These are phyloP conservation scores for Kryptopterus vitreolus DNA, from an alignment of 2,797 vertebrate genomes.

Conservation along the genomic window DNA sequence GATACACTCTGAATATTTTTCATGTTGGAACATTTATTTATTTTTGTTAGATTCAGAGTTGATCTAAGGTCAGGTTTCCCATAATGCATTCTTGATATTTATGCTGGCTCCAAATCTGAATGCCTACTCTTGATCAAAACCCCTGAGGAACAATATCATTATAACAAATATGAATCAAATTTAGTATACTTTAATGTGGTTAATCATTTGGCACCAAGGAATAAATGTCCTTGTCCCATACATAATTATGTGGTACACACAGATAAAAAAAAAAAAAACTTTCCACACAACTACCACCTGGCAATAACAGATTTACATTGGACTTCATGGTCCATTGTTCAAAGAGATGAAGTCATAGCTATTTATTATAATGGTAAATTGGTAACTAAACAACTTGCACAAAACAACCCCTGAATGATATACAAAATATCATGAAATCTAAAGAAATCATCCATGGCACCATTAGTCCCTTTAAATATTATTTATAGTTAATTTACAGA, in stretches of 20 bases:
- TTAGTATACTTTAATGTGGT: background rate
- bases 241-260: background rate
- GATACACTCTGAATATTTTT: background rate
- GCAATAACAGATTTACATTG: too few relatives aligned
- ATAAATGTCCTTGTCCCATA: background rate
- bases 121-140: background rate
- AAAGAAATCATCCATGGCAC: too few relatives aligned
- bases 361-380: background rate
- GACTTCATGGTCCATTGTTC: background rate
- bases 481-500: too few relatives aligned
- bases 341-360: background rate
- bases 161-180: background rate
- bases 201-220: background rate
- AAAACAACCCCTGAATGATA: background rate
- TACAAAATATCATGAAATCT: background rate
- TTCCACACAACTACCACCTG: background rate
- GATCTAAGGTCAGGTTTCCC: background rate
- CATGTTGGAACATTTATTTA: background rate
- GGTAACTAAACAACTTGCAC: background rate
- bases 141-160: background rate
- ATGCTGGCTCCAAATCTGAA: background rate
- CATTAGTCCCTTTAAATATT: too few relatives aligned
- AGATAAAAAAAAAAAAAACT: too few relatives aligned
- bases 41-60: background rate
- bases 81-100: slow-evolving; percentile 1